Percentiles rank a stretch among this genome's conserved stretches.
Evolutionary conservation across 2,888 invertebrate species (phyloP).

Genomic region (Apoda limacodes): DNA sequence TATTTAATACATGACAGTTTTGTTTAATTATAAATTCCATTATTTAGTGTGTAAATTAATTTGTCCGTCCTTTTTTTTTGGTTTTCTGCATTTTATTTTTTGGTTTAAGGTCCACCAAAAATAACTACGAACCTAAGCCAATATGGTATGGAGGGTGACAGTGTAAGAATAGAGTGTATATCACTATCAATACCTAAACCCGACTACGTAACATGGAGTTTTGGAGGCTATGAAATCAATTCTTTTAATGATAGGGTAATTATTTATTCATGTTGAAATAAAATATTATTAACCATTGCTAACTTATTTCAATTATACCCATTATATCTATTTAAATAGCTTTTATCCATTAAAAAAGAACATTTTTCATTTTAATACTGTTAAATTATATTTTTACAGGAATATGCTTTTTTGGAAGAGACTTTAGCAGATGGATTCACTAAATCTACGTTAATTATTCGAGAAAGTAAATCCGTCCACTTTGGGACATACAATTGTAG

Average conservation of each 20-base stretch:
- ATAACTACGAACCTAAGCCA: constrained; percentile 87
- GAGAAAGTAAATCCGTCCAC: constrained; percentile 83
- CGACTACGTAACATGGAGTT: constrained; percentile 87
- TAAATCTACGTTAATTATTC: constrained; percentile 86
- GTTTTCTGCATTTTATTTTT: constrained; percentile 5
- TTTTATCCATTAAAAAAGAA: constrained; percentile 5
- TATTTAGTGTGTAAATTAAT: no score
- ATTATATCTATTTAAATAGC: no score
- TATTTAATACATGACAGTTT: no score
- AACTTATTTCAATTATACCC: no score
- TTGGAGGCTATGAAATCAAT: constrained; percentile 84
- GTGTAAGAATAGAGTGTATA: constrained; percentile 86
- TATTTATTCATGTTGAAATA: no score
- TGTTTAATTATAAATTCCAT: no score
- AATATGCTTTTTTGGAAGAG: constrained; percentile 82
- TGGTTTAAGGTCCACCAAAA: constrained; percentile 74
- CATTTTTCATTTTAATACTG: constrained; percentile 14
- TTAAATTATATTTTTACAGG: constrained; percentile 47
- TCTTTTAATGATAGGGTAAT: constrained; percentile 71
- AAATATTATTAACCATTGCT: no score
- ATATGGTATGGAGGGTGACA: constrained; percentile 84
- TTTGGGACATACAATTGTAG: constrained; percentile 96
- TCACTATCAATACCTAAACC: constrained; percentile 93
- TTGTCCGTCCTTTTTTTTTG: neutral
- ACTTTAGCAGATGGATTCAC: constrained; percentile 78